phyloP scores from a whole-genome alignment of 2,888 invertebrate species.

The Apotomis turbidana region DNA sequence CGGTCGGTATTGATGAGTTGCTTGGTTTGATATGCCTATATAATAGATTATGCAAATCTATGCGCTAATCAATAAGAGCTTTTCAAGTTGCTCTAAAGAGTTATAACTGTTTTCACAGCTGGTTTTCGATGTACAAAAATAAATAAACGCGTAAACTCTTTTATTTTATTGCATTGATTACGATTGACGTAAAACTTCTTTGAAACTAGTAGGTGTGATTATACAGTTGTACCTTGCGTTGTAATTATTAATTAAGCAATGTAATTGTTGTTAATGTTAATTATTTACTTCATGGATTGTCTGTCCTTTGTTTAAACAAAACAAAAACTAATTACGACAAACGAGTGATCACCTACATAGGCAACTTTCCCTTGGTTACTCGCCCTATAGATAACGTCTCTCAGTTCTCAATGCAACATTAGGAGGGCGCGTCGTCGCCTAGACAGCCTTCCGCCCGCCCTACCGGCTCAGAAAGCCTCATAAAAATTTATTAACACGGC shows the following conservation, averaged over 20 bases:
- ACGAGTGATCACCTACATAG: conserved; percentile 8
- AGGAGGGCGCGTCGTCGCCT: conserved; percentile 55
- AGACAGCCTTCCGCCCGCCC: conserved; percentile 61
- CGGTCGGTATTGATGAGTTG: conserved; percentile 22
- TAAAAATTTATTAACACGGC: conserved; percentile 57
- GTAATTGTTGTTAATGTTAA: neutral
- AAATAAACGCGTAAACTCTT: neutral
- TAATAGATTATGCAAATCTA: conserved; percentile 29
- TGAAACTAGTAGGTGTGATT: too few species aligned
- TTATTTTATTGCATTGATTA: neutral
- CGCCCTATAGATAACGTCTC: conserved; percentile 55
- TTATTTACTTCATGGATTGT: neutral
- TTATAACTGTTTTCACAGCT: conserved; percentile 6
- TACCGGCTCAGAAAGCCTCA: conserved; percentile 52
- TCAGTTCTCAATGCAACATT: conserved; percentile 57
- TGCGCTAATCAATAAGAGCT: conserved; percentile 18
- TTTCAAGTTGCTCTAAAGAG: conserved; percentile 6
- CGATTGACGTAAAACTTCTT: neutral
- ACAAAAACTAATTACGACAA: conserved; percentile 17
- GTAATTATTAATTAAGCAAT: neutral
- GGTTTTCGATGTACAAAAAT: neutral
- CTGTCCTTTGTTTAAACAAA: neutral
- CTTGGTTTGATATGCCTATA: conserved; percentile 7
- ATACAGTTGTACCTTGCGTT: neutral
- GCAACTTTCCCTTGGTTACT: conserved; percentile 46